Base-by-base conservation (phyloP, 2,888 invertebrate species). In the Rambutsinella grinnellia region DNA sequence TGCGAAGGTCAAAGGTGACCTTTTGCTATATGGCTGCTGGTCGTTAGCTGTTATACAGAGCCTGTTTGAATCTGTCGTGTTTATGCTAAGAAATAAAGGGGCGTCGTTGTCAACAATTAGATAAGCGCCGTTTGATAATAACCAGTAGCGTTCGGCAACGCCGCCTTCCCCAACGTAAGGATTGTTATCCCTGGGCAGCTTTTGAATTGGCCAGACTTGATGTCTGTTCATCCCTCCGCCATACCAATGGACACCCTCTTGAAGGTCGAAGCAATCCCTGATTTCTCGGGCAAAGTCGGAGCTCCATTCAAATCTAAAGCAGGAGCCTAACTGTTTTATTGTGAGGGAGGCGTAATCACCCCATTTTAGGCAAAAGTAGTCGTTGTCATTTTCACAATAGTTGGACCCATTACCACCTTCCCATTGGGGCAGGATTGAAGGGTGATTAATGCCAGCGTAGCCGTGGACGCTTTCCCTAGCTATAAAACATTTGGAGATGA, bases 131-230 rank as follows among this genome's bases (percentile, higher is more conserved):
- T 67, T 77, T n/a, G 79, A 78, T 6, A 79, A 49, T 1, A 83
- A 51, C 82, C 82, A 83, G 56, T 82, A 82, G 66, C 80, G 81
- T 60, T 83, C 83, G 0, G 76, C 62, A 8, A 83, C 79, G 0
- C 80, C 81, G 2, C 75, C 69, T 27, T 56, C 60, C 5, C 69
- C 66, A 5, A 80, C 70, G 27, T 54, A 79, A 13, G 81, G 63
- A 3, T 51, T 46, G n/a, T 79, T 76, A 6, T 27, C 24, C 0
- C 78, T 69, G 5, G 58, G 61, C 23, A 71, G 61, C 8, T 54
- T 67, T 49, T 82, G 79, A 49, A 82, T 81, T 5, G 80, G 81
- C 82, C 82, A 82, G 0, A 58, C 66, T 54, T 81, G 79, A 0
- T 26, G 60, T 44, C 71, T 63, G 10, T 69, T 81, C 26, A 78